Base-by-base conservation (phyloP, 2,888 invertebrate genomes). In the Scotopteryx bipunctaria region DNA sequence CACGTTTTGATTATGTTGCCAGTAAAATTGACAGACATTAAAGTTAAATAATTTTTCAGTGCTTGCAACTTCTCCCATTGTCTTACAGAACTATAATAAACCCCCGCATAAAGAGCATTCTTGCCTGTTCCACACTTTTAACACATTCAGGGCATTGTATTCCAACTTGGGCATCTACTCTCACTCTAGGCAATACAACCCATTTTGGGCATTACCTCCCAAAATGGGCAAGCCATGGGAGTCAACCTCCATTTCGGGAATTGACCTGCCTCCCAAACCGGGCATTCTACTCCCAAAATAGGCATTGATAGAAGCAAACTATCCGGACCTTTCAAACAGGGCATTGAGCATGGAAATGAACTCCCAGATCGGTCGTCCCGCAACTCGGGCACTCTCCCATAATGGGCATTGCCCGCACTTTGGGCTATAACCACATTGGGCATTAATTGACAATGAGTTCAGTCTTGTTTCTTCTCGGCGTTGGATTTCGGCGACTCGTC, bases 391-490 rank as follows among this genome's bases (percentile, higher is more conserved):
- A n/a, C n/a, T n/a, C n/a, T n/a, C n/a, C n/a, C n/a, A n/a, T n/a
- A n/a, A n/a, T n/a, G n/a, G n/a, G n/a, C n/a, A n/a, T n/a, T n/a
- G n/a, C n/a, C n/a, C n/a, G n/a, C n/a, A n/a, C n/a, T 9, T 33
- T 17, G 3, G 16, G 6, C n/a, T n/a, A n/a, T 3, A 21, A 15
- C 50, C 54, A 29, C 9, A 27, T 27, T 27, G 21, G 32, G 36
- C 42, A 25, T 23, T 50, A 46, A 56, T 48, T 56, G 55, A 57
- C 48, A 27, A 35, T 42, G 29, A 41, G 35, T 70, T 90, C 89
- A 90, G 88, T 90, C 89, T 89, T 88, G 73, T 84, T 88, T 90
- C 61, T 87, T 89, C 35, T 84, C 82, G 15, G 55, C 55, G 16
- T 66, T 61, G 65, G 86, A 74, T 76, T 87, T 88, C 73, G 73